Conservation (phyloP, 2,888 invertebrate genomes). For the Desoria tigrina region DNA sequence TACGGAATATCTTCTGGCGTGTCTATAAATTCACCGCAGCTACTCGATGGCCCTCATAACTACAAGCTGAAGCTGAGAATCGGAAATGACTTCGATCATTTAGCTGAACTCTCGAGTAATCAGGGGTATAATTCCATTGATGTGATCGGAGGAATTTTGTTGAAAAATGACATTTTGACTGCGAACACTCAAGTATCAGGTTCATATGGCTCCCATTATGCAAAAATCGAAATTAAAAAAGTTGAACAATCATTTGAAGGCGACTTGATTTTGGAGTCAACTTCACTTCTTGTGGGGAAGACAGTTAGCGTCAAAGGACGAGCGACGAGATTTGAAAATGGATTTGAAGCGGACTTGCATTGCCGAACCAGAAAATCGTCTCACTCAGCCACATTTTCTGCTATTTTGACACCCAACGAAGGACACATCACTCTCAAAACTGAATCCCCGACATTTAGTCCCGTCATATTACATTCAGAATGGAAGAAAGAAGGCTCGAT, state of each 20-base stretch:
- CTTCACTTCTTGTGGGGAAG: slow-evolving; percentile 45
- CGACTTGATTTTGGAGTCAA: slow-evolving; percentile 47
- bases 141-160: too few relatives aligned
- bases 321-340: slow-evolving; percentile 20
- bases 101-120: too few relatives aligned
- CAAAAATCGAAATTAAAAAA: slow-evolving; percentile 17
- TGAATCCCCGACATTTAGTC: slow-evolving; percentile 48
- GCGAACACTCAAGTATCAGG: slow-evolving; percentile 39
- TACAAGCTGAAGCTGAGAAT: too few relatives aligned
- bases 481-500: slow-evolving; percentile 26
- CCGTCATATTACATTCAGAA: slow-evolving; percentile 34
- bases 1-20: slow-evolving; percentile 7
- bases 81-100: too few relatives aligned
- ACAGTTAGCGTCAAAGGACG: slow-evolving; percentile 31
- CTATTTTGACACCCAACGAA: slow-evolving; percentile 5
- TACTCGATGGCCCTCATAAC: slow-evolving; percentile 29
- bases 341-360: slow-evolving; percentile 36
- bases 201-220: slow-evolving; percentile 39
- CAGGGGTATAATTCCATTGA: too few relatives aligned
- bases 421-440: slow-evolving; percentile 40
- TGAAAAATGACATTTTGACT: too few relatives aligned
- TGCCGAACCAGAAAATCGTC: slow-evolving; percentile 44
- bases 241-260: slow-evolving; percentile 21
- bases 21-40: slow-evolving; percentile 33
- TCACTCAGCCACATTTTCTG: slow-evolving; percentile 32